Evolutionary conservation across 2,888 invertebrate genomes (phyloP).

Genomic region (Leptopterna dolabrata): DNA sequence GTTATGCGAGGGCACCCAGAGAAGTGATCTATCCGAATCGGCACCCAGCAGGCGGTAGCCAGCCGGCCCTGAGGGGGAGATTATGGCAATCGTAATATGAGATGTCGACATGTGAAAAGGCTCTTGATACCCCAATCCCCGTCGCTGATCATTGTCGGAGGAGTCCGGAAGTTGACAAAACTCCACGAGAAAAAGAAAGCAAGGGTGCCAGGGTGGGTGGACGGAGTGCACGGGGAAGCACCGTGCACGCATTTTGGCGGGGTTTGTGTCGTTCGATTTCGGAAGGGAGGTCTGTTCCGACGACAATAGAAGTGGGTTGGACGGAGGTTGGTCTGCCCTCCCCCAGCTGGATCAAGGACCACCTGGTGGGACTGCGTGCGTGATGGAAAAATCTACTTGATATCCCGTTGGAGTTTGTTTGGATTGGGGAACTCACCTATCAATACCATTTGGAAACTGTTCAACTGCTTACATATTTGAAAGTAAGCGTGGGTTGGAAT

Average conservation of each 20-base stretch:
- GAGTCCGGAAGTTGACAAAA: slow-evolving; percentile 19
- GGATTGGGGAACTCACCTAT: too few species aligned
- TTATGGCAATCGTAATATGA: slow-evolving; percentile 27
- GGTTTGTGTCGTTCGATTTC: background rate
- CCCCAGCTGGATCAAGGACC: slow-evolving; percentile 24
- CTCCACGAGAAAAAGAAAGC: background rate
- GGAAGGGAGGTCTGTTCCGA: background rate
- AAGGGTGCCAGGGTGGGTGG: background rate
- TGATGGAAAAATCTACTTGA: background rate
- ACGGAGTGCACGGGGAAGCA: background rate
- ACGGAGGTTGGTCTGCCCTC: slow-evolving; percentile 2
- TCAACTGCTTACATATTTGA: too few species aligned
- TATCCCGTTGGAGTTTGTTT: background rate
- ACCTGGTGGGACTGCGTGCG: slow-evolving; percentile 27
- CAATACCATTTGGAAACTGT: too few species aligned
- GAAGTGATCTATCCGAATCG: slow-evolving; percentile 1
- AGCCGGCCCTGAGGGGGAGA: background rate
- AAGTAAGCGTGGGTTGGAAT: too few species aligned
- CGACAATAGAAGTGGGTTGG: slow-evolving; percentile 25
- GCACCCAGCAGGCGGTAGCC: background rate
- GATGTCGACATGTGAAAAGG: slow-evolving; percentile 9
- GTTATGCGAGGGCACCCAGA: background rate
- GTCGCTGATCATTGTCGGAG: background rate
- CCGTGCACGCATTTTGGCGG: background rate
- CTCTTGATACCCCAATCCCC: background rate